Conservation (phyloP, 2,113 vertebrate genomes). For the Tapirus terrestris region DNA sequence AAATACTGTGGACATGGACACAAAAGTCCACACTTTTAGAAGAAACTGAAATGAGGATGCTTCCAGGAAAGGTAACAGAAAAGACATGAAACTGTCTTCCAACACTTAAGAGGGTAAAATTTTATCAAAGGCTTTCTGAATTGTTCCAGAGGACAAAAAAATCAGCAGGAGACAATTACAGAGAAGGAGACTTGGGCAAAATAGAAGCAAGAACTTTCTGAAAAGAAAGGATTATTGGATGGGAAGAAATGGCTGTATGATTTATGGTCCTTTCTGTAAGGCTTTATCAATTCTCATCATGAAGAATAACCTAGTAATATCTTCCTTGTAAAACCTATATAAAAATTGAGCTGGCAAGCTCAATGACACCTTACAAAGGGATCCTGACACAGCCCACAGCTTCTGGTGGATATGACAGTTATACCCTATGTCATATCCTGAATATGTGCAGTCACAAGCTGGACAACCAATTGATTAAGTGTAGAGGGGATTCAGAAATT, state of each 20-base stretch:
- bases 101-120: background rate
- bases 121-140: slow-evolving; percentile 29
- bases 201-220: background rate
- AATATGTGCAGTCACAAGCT: background rate
- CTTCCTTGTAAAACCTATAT: background rate
- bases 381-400: background rate
- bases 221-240: background rate
- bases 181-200: background rate
- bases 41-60: background rate
- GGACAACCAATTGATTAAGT: background rate
- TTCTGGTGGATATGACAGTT: background rate
- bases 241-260: background rate
- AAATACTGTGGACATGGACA: background rate
- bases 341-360: background rate
- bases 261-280: background rate
- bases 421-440: background rate
- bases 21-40: background rate
- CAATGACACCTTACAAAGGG: background rate
- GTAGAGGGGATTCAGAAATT: background rate
- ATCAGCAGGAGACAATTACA: background rate
- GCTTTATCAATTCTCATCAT: background rate
- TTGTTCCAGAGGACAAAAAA: background rate
- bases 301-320: background rate
- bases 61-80: background rate
- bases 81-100: background rate